Percentiles rank a stretch among this genome's conserved stretches.
phyloP scores from a whole-genome alignment of 2,888 invertebrate species.

The Caradrina kadenii region DNA sequence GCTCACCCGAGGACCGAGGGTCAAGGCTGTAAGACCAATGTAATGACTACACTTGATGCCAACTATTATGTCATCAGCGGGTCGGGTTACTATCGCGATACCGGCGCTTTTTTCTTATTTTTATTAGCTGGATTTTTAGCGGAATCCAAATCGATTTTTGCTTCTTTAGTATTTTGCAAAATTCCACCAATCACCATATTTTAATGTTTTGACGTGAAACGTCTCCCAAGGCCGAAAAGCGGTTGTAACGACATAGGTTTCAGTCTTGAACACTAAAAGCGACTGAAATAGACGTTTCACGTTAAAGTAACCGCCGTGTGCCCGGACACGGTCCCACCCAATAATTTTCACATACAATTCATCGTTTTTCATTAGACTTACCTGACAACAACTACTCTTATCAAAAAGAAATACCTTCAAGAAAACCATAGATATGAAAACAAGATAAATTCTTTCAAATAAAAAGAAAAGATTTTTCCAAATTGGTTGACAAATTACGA shows the following conservation, averaged over 20 bases:
- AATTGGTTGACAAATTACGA: too few species aligned
- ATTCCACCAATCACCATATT: conserved; percentile 10
- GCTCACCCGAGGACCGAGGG: conserved; percentile 79
- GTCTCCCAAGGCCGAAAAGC: too few species aligned
- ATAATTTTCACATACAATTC: not conserved
- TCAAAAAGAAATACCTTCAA: not conserved
- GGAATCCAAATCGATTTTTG: not conserved
- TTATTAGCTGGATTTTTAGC: not conserved
- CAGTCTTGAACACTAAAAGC: too few species aligned
- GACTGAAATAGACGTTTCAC: too few species aligned
- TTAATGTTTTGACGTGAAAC: too few species aligned
- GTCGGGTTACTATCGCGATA: conserved; percentile 46
- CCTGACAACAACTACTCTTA: not conserved
- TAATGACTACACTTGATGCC: conserved; percentile 72
- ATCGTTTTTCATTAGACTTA: not conserved
- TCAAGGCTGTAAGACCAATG: conserved; percentile 76
- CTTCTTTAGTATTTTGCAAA: not conserved
- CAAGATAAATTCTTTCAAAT: too few species aligned
- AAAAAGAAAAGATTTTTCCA: too few species aligned
- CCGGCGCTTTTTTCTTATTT: conserved; percentile 11
- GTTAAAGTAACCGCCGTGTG: too few species aligned
- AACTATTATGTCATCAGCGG: conserved; percentile 72
- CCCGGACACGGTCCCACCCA: too few species aligned
- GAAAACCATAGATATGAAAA: not conserved
- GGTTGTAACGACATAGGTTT: too few species aligned